Evolutionary conservation across 2,113 vertebrate genomes (phyloP).

Genomic region (Hippocampus comes): DNA sequence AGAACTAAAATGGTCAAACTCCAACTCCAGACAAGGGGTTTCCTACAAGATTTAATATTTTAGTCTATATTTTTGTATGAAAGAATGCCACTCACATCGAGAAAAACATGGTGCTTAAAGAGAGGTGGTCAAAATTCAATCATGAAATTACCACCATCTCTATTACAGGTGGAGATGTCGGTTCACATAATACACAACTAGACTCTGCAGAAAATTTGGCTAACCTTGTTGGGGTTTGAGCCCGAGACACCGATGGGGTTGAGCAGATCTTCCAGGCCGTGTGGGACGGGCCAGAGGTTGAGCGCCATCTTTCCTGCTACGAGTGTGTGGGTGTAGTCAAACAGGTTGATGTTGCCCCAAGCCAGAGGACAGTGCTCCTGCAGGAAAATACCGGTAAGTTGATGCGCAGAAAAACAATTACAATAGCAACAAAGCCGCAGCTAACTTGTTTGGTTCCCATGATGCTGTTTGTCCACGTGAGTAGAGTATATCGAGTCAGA

Average conservation of each 20-base stretch:
- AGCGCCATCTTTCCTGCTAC: conserved; percentile 98
- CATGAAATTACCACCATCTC: not conserved
- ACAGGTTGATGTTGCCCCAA: conserved; percentile 98
- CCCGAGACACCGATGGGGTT: conserved; percentile 97
- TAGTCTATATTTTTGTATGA: conserved; percentile 15
- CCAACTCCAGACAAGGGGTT: conserved; percentile 96
- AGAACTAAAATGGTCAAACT: conserved; percentile 96
- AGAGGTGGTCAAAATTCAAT: not conserved
- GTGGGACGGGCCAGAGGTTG: conserved; percentile 97
- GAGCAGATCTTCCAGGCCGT: conserved; percentile 93
- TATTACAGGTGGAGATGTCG: not conserved
- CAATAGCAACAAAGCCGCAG: not conserved
- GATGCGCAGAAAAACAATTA: conserved; percentile 31
- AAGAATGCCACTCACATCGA: not conserved
- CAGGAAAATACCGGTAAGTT: conserved; percentile 24
- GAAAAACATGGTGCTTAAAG: conserved; percentile 15
- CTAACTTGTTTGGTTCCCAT: not conserved
- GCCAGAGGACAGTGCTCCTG: conserved; percentile 97
- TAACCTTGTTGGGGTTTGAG: conserved; percentile 96
- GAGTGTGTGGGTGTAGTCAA: conserved; percentile 96
- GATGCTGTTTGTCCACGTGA: not conserved
- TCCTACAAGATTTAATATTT: conserved; percentile 72
- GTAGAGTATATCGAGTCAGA: not conserved
- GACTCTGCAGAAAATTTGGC: too few relatives aligned
- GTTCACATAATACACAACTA: not conserved